Evolutionary conservation across 2,797 vertebrate species (phyloP), one percentile per base, ranked within the genome.

Genomic region (Syngnathus rostellatus): DNA sequence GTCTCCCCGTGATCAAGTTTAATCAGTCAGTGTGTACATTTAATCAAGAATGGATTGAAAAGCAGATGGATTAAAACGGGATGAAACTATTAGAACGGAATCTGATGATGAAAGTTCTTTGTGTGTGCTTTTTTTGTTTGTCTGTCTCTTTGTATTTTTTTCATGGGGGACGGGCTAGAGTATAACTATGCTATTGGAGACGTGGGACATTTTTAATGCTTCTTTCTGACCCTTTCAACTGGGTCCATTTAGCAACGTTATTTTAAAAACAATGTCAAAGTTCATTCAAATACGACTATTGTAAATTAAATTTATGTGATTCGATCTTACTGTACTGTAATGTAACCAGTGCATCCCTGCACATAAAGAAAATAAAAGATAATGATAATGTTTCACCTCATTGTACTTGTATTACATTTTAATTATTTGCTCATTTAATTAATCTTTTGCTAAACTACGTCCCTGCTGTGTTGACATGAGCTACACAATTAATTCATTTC

Each of bases 21-120:
- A 70, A 81, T 83, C 68, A 77, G 41, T 2, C 11, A 38, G 69
- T 60, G 64, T 62, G 39, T 63, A 54, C 37, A 48, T 78, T 78
- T 76, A 70, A 80, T 69, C 68, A 68, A 54, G 57, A 65, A 71
- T 70, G 8, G 73, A 73, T 79, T 58, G 14, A 21, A 61, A 43
- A 21, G 1, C 8, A 43, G n/a, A 41, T 5, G 10, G n/a, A 21
- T 62, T 66, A 72, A 67, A 54, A 61, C 41, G 61, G 25, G 68
- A 71, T 68, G 58, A 65, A 70, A 63, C 78, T 75, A 58, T 62
- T 58, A 63, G 68, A 65, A 54, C 66, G 2, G 2, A 17, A 53
- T 51, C 21, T 75, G 72, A 70, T 73, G 66, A 67, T 64, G 23
- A 31, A 31, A 45, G 67, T 74, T 69, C 67, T 63, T 57, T 46